phyloP scores from a whole-genome alignment of 2,113 vertebrate genomes.

The Acanthochromis polyacanthus region DNA sequence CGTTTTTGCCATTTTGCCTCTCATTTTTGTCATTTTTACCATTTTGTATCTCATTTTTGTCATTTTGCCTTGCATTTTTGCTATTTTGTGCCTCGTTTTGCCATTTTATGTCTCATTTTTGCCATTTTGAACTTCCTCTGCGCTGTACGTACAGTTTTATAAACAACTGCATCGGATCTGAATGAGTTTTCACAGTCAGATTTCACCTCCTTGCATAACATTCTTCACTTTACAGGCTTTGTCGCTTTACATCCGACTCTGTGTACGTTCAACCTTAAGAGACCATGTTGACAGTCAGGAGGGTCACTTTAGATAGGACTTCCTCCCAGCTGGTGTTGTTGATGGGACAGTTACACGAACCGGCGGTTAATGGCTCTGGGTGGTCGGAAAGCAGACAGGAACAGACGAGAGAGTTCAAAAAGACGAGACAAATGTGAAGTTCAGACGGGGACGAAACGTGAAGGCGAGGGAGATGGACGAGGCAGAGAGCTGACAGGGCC shows the following conservation, averaged over 20 bases:
- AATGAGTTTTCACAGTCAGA: not conserved
- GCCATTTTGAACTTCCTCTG: not conserved
- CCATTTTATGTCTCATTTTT: too few species aligned
- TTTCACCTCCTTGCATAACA: not conserved
- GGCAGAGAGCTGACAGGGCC: conserved; percentile 6
- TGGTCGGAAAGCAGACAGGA: conserved; percentile 1
- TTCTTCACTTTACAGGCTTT: not conserved
- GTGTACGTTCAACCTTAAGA: conserved; percentile 8
- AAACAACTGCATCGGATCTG: not conserved
- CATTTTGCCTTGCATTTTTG: too few species aligned
- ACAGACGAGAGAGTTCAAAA: not conserved
- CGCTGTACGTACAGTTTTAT: not conserved
- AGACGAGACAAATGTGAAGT: conserved; percentile 15
- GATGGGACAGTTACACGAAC: conserved; percentile 4
- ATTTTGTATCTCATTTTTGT: too few species aligned
- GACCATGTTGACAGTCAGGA: conserved; percentile 14
- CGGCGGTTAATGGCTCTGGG: not conserved
- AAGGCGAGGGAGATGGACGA: conserved; percentile 1
- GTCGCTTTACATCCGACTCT: not conserved
- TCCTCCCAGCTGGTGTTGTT: conserved; percentile 36
- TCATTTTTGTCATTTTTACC: too few species aligned
- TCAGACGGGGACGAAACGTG: conserved; percentile 38
- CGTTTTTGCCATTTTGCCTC: too few species aligned
- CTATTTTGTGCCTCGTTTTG: too few species aligned
- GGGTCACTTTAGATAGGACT: conserved; percentile 23